Percentiles rank a stretch among this genome's conserved stretches.
These are phyloP conservation scores for Lucifuga dentata DNA, from an alignment of 2,113 vertebrate species.

Conservation along the genomic window DNA sequence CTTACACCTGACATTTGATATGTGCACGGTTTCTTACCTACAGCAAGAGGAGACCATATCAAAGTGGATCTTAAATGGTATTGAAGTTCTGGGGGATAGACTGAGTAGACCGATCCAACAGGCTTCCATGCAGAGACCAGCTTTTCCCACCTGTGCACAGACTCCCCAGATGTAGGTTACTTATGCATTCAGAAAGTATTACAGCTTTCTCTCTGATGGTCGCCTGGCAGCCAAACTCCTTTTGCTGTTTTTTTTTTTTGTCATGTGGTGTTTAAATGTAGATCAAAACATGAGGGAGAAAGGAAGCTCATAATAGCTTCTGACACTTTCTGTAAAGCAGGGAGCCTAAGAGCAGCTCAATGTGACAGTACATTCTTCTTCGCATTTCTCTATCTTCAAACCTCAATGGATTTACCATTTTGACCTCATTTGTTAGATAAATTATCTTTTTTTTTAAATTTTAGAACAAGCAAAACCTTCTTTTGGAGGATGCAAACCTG, in stretches of 20 bases:
- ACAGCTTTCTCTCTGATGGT: slow-evolving; percentile 50
- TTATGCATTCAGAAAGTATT: slow-evolving; percentile 67
- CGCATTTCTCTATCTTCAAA: slow-evolving; percentile 31
- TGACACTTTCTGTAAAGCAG: slow-evolving; percentile 63
- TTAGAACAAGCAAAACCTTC: slow-evolving; percentile 3
- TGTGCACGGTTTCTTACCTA: slow-evolving; percentile 6
- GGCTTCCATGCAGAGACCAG: slow-evolving; percentile 21
- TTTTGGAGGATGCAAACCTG: slow-evolving; percentile 24
- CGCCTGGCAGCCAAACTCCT: slow-evolving; percentile 43
- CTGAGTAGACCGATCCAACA: slow-evolving; percentile 41
- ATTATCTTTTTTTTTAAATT: slow-evolving; percentile 23
- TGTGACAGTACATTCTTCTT: slow-evolving; percentile 38
- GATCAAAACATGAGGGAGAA: slow-evolving; percentile 72
- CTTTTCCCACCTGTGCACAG: slow-evolving; percentile 37
- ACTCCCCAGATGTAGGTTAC: slow-evolving; percentile 68
- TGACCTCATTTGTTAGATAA: slow-evolving; percentile 38
- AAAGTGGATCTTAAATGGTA: slow-evolving; percentile 30
- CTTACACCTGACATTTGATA: slow-evolving; percentile 7
- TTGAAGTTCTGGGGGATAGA: slow-evolving; percentile 22
- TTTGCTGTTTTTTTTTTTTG: slow-evolving; percentile 32
- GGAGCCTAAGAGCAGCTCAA: slow-evolving; percentile 24
- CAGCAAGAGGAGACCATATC: not conserved
- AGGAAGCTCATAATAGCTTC: slow-evolving; percentile 56
- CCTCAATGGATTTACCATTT: slow-evolving; percentile 49
- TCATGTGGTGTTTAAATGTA: slow-evolving; percentile 63